Percentiles rank a stretch among this genome's conserved stretches.
phyloP scores from a whole-genome alignment of 2,113 vertebrate species.

The Lasiurus cinereus region DNA sequence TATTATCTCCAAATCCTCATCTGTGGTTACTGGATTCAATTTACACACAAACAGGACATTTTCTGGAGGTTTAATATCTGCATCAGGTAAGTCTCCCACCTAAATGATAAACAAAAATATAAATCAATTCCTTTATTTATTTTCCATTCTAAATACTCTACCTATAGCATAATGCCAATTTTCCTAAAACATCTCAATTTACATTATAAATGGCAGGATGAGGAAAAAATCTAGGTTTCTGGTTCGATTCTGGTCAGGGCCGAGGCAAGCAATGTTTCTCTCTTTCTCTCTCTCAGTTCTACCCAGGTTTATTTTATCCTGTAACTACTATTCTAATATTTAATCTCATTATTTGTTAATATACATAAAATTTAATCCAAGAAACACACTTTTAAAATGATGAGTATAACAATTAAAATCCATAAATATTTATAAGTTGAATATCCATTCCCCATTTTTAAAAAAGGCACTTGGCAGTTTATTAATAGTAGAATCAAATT shows the following conservation, averaged over 20 bases:
- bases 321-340: constrained; percentile 16
- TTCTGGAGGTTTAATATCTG: constrained; percentile 96
- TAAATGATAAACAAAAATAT: constrained; percentile 78
- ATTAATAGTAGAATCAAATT: constrained; percentile 31
- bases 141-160: constrained; percentile 22
- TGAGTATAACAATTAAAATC: constrained; percentile 13
- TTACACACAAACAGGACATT: constrained; percentile 99
- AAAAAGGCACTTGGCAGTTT: neutral
- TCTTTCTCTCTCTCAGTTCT: neutral
- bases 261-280: neutral
- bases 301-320: constrained; percentile 25
- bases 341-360: constrained; percentile 40
- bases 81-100: constrained; percentile 98
- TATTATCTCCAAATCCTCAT: constrained; percentile 98
- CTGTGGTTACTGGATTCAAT: constrained; percentile 98
- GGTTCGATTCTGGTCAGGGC: neutral
- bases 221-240: neutral
- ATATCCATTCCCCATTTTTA: neutral
- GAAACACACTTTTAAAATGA: constrained; percentile 40
- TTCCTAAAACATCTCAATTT: constrained; percentile 49
- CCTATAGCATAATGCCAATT: neutral
- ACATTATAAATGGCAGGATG: neutral
- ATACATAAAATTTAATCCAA: constrained; percentile 20
- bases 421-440: neutral
- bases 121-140: constrained; percentile 61